These are phyloP conservation scores for Salvelinus fontinalis DNA, from an alignment of 2,113 vertebrate species.

Conservation along the genomic window DNA sequence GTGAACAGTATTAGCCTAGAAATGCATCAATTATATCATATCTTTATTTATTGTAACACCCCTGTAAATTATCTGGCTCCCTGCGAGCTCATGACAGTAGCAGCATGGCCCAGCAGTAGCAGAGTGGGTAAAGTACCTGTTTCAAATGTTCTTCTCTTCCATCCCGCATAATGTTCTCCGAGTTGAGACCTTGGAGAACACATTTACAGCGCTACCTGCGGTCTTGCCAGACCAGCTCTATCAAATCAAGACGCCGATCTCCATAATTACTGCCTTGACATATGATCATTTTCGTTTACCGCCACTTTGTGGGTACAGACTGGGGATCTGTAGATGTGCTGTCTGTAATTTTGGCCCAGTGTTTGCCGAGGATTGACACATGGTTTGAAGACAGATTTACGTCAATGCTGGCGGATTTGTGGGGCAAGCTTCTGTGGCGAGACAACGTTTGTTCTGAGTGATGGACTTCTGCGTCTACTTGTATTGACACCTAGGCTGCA, in stretches of 20 bases:
- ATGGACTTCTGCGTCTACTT: background rate
- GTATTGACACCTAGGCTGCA: background rate
- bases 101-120: background rate
- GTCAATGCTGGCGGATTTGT: constrained; percentile 33
- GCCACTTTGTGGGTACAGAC: constrained; percentile 8
- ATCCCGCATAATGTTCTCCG: background rate
- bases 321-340: constrained; percentile 7
- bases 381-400: constrained; percentile 27
- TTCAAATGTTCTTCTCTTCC: background rate
- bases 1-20: background rate
- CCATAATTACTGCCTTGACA: constrained; percentile 54
- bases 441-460: background rate
- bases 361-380: constrained; percentile 37
- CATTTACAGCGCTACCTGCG: constrained; percentile 20
- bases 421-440: constrained; percentile 10
- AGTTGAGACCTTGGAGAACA: background rate
- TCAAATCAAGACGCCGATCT: constrained; percentile 32
- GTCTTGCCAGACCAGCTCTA: constrained; percentile 40
- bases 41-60: background rate
- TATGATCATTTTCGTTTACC: constrained; percentile 58
- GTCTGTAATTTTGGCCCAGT: constrained; percentile 37
- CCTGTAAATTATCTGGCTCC: background rate
- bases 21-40: background rate
- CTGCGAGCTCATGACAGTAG: background rate
- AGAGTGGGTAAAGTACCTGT: background rate